These are phyloP conservation scores for Monochamus alternatus DNA, from an alignment of 2,888 invertebrate genomes.

Conservation along the genomic window DNA sequence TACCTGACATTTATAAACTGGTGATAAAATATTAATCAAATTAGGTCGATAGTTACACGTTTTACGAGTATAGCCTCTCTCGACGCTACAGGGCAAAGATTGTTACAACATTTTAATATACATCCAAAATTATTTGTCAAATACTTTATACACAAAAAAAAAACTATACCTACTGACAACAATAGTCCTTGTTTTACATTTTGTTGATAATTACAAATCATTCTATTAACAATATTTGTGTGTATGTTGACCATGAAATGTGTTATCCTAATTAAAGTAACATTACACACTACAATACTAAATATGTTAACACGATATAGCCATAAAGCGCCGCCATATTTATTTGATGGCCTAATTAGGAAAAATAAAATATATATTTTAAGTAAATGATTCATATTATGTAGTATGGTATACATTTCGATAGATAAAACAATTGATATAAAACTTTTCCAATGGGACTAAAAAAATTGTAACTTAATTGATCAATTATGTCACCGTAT, in stretches of 20 bases:
- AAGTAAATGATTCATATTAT: not conserved
- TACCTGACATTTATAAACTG: slow-evolving; percentile 9
- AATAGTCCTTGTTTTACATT: not conserved
- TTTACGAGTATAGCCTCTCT: too few species aligned
- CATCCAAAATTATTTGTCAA: too few species aligned
- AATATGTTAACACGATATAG: slow-evolving; percentile 26
- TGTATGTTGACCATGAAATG: slow-evolving; percentile 20
- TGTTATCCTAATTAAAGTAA: slow-evolving; percentile 22
- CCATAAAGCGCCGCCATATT: slow-evolving; percentile 5
- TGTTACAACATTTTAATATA: too few species aligned
- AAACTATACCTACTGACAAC: too few species aligned
- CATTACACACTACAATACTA: slow-evolving; percentile 13
- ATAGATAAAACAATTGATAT: too few species aligned
- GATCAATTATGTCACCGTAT: slow-evolving; percentile 6
- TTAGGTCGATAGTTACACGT: not conserved
- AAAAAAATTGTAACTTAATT: not conserved
- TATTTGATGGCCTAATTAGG: slow-evolving; percentile 6
- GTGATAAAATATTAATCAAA: not conserved
- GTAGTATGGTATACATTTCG: not conserved
- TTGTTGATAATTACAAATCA: slow-evolving; percentile 13
- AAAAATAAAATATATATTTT: not conserved
- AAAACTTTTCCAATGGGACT: too few species aligned
- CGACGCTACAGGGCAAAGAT: too few species aligned
- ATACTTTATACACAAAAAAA: too few species aligned
- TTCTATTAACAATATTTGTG: slow-evolving; percentile 1